Percentiles rank a stretch among this genome's conserved stretches.
phyloP scores from a whole-genome alignment of 2,888 invertebrate genomes.

The Sclerodermus sp. region DNA sequence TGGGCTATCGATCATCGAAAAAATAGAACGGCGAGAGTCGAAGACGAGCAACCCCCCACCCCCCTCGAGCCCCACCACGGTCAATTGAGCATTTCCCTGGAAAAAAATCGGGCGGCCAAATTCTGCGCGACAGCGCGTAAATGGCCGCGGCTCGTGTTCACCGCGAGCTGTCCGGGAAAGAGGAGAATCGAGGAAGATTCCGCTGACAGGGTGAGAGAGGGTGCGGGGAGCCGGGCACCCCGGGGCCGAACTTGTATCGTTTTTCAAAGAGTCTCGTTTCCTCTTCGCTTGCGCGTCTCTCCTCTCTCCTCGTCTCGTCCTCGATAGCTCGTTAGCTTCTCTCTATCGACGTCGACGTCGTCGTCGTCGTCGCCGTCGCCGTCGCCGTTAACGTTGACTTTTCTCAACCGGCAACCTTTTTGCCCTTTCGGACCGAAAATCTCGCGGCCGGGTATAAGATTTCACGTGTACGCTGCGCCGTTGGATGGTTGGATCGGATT shows the following conservation, averaged over 20 bases:
- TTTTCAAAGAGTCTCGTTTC: conserved; percentile 47
- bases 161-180: conserved; percentile 18
- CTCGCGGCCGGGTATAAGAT: conserved; percentile 41
- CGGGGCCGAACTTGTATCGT: conserved; percentile 43
- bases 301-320: conserved; percentile 11
- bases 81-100: conserved; percentile 50
- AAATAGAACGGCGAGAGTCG: not conserved
- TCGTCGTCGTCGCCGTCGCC: too few relatives aligned
- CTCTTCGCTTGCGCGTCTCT: conserved; percentile 6
- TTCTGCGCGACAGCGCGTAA: conserved; percentile 55
- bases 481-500: conserved; percentile 48
- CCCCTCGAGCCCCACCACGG: conserved; percentile 40
- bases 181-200: conserved; percentile 2
- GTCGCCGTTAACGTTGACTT: too few relatives aligned
- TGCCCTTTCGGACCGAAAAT: conserved; percentile 19
- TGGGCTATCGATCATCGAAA: conserved; percentile 4
- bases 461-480: conserved; percentile 31
- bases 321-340: conserved; percentile 1
- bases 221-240: conserved; percentile 23
- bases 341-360: too few relatives aligned
- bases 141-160: conserved; percentile 49
- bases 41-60: conserved; percentile 2
- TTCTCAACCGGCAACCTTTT: conserved; percentile 6
- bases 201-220: conserved; percentile 5
- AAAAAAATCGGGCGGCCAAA: conserved; percentile 48